These are phyloP conservation scores for Melolontha melolontha DNA, from an alignment of 2,888 invertebrate species.

Conservation along the genomic window DNA sequence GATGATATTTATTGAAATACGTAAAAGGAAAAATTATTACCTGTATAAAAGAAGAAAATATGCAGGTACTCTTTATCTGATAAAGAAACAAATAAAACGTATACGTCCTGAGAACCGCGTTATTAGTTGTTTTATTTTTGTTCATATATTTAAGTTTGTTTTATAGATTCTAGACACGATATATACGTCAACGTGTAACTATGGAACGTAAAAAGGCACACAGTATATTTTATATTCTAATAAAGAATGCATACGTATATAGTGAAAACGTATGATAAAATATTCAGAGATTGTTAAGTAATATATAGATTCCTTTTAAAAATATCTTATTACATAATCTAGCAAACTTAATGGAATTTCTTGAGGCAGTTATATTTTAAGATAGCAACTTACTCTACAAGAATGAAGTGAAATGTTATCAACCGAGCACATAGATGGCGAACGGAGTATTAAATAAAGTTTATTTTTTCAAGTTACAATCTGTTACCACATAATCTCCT, in stretches of 20 bases:
- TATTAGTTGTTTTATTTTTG: constrained; percentile 27
- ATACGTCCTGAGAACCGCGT: constrained; percentile 13
- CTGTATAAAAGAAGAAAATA: constrained; percentile 10
- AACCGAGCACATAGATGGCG: too few relatives aligned
- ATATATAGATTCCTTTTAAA: too few relatives aligned
- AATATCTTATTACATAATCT: too few relatives aligned
- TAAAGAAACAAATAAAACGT: constrained; percentile 30
- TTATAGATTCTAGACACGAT: constrained; percentile 25
- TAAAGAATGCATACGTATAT: constrained; percentile 3
- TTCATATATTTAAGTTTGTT: constrained; percentile 15
- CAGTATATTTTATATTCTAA: constrained; percentile 1
- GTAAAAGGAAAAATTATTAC: constrained; percentile 12
- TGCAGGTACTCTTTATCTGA: constrained; percentile 26
- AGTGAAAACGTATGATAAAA: neutral
- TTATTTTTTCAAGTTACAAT: too few relatives aligned
- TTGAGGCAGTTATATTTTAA: too few relatives aligned
- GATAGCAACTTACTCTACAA: too few relatives aligned
- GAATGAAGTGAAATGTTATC: too few relatives aligned
- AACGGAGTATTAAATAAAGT: too few relatives aligned
- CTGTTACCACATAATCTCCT: too few relatives aligned
- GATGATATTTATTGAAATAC: constrained; percentile 31
- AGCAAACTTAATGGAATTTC: too few relatives aligned
- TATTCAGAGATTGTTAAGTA: too few relatives aligned
- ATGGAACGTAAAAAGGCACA: constrained; percentile 2
- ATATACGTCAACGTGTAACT: constrained; percentile 14